phyloP scores from a whole-genome alignment of 1,140 invertebrate species.

The Orchesella cincta region DNA sequence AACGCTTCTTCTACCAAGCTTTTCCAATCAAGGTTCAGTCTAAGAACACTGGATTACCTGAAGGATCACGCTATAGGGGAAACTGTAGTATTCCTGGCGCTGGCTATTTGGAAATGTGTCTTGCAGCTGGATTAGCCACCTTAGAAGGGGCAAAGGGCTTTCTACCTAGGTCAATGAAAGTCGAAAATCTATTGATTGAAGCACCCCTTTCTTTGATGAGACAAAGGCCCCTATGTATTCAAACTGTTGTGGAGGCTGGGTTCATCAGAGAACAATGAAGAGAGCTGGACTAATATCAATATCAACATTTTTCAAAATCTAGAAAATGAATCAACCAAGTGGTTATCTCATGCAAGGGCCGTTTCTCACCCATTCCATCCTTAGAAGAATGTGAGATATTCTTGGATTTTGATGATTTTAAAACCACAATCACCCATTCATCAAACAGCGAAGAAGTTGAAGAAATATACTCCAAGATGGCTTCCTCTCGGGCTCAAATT shows the following conservation, averaged over 20 bases:
- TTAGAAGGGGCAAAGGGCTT: neutral
- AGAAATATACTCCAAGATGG: constrained; percentile 28
- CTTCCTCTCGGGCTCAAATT: constrained; percentile 37
- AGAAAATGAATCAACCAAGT: constrained; percentile 6
- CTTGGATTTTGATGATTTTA: neutral
- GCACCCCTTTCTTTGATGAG: neutral
- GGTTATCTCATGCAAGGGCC: neutral
- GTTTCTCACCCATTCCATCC: constrained; percentile 14
- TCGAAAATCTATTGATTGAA: neutral
- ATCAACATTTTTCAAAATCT: constrained; percentile 8
- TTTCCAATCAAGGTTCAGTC: neutral
- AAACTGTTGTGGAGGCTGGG: neutral
- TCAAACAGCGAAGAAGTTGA: neutral
- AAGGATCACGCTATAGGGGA: constrained; percentile 4
- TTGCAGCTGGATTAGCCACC: neutral
- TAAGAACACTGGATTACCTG: neutral
- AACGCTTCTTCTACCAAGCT: neutral
- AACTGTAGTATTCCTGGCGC: neutral
- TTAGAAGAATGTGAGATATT: neutral
- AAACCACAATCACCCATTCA: neutral
- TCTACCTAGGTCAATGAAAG: neutral
- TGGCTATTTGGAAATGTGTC: constrained; percentile 12
- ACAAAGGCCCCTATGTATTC: neutral
- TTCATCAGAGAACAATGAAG: neutral
- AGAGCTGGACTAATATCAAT: neutral